phyloP scores from a whole-genome alignment of 2,888 invertebrate genomes.

The Xanthorhoe spadicearia region DNA sequence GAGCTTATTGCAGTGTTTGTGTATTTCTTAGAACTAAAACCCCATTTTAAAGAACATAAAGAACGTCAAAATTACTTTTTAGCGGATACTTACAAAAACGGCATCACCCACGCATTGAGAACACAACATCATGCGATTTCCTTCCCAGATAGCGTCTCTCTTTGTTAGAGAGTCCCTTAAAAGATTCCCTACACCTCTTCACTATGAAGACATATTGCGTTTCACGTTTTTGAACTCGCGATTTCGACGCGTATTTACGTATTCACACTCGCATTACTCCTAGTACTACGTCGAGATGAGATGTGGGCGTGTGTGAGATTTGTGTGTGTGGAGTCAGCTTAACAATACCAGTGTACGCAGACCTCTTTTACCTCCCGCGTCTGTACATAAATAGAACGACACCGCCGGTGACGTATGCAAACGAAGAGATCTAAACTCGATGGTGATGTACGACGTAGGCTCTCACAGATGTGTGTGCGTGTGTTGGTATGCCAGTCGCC shows the following conservation, averaged over 20 bases:
- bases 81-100: slow-evolving; percentile 35
- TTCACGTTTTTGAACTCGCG: slow-evolving; percentile 84
- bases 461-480: slow-evolving; percentile 73
- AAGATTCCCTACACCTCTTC: slow-evolving; percentile 77
- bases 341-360: slow-evolving; percentile 71
- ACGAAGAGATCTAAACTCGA: slow-evolving; percentile 67
- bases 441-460: slow-evolving; percentile 79
- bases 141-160: slow-evolving; percentile 68
- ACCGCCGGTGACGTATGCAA: slow-evolving; percentile 73
- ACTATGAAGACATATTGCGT: slow-evolving; percentile 83
- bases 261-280: slow-evolving; percentile 83
- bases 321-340: slow-evolving; percentile 71
- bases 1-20: background rate
- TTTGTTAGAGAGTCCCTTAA: slow-evolving; percentile 74
- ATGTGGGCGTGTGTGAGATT: slow-evolving; percentile 70
- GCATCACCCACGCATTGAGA: slow-evolving; percentile 54
- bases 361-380: slow-evolving; percentile 56
- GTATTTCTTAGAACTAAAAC: slow-evolving; percentile 1
- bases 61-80: slow-evolving; percentile 19
- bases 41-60: slow-evolving; percentile 4
- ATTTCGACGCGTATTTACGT: slow-evolving; percentile 82
- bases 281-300: slow-evolving; percentile 80
- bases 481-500: slow-evolving; percentile 83
- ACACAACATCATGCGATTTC: slow-evolving; percentile 71
- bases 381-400: slow-evolving; percentile 65